Evolutionary conservation across 2,113 vertebrate genomes (phyloP).

Genomic region (Pyrgilauda ruficollis): DNA sequence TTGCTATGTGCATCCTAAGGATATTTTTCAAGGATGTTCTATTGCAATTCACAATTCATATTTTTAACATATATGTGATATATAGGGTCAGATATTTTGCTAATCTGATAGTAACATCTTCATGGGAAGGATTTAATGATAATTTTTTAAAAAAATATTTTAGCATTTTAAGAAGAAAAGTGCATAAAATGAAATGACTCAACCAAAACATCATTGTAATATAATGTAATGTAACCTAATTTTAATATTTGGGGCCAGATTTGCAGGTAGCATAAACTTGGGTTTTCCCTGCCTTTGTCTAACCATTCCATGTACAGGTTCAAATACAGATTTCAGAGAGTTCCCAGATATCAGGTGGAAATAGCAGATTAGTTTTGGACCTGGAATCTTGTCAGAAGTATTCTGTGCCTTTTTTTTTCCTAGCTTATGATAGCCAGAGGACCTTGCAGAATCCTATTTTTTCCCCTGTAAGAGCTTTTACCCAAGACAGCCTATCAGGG

Average conservation of each 20-base stretch:
- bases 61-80: neutral
- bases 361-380: neutral
- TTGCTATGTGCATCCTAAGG: neutral
- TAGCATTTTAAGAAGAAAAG: neutral
- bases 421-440: neutral
- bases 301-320: neutral
- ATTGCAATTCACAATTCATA: neutral
- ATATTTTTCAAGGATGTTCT: neutral
- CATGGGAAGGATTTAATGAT: neutral
- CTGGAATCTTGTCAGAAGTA: neutral
- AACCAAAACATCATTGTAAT: neutral
- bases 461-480: neutral
- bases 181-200: neutral
- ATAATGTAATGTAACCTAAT: neutral
- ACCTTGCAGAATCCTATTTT: neutral
- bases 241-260: fast-evolving
- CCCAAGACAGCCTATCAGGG: neutral
- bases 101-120: neutral
- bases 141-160: neutral
- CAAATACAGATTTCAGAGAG: neutral
- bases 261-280: neutral
- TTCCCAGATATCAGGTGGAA: neutral
- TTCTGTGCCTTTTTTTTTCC: neutral
- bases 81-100: neutral
- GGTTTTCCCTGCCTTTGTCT: neutral